These are phyloP conservation scores for Propithecus coquereli DNA, from an alignment of 2,113 vertebrate species.

Conservation along the genomic window DNA sequence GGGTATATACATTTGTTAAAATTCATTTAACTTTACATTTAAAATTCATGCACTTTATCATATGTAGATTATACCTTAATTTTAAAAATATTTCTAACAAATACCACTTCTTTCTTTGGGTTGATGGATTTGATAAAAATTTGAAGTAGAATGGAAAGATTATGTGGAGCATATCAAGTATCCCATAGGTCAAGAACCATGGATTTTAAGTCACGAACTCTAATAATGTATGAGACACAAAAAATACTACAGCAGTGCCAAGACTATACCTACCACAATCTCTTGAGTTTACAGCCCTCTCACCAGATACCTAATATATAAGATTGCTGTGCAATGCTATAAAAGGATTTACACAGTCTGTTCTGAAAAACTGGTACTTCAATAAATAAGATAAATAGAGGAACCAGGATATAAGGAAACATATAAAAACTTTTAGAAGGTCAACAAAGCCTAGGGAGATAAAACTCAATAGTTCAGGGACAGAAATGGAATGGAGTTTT, in stretches of 20 bases:
- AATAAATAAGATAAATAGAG: slow-evolving; percentile 73
- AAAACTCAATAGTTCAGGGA: slow-evolving; percentile 62
- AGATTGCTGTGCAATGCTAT: slow-evolving; percentile 43
- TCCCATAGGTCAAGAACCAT: neutral
- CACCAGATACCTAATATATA: slow-evolving; percentile 21
- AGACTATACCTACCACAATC: slow-evolving; percentile 20
- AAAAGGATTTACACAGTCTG: slow-evolving; percentile 54
- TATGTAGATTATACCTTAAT: neutral
- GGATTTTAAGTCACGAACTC: slow-evolving; percentile 24
- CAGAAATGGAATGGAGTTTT: slow-evolving; percentile 41
- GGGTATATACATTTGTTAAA: neutral
- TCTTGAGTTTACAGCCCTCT: slow-evolving; percentile 60
- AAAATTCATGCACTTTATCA: neutral
- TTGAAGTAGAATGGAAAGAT: neutral
- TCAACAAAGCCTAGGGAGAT: slow-evolving; percentile 63
- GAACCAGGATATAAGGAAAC: slow-evolving; percentile 67
- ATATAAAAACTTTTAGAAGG: slow-evolving; percentile 67
- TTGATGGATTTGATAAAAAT: slow-evolving; percentile 54
- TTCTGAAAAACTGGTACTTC: slow-evolving; percentile 62
- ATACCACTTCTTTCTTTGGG: slow-evolving; percentile 15
- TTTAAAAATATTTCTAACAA: slow-evolving; percentile 17
- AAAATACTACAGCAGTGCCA: slow-evolving; percentile 26
- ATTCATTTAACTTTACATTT: neutral
- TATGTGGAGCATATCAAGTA: neutral
- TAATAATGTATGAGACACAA: slow-evolving; percentile 39